These are phyloP conservation scores for Lepidocolaptes lacrymiger DNA, from an alignment of 2,797 vertebrate species.

Conservation along the genomic window DNA sequence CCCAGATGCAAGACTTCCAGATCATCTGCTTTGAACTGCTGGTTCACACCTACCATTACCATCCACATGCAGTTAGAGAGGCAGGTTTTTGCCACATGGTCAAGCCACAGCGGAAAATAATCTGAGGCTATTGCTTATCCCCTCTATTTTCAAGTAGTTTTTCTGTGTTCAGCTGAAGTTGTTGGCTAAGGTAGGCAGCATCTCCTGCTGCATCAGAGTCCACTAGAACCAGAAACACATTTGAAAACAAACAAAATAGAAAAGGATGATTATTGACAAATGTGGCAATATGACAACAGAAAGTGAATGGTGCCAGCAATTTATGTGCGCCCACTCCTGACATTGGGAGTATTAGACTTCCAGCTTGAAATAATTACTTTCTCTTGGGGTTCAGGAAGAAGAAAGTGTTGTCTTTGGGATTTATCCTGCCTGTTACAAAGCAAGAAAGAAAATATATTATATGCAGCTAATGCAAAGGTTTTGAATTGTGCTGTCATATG, in stretches of 20 bases:
- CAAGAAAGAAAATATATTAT: constrained; percentile 62
- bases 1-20: background rate
- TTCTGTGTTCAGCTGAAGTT: constrained; percentile 59
- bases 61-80: background rate
- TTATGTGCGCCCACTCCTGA: constrained; percentile 55
- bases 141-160: constrained; percentile 49
- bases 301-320: constrained; percentile 65
- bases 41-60: constrained; percentile 3
- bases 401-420: constrained; percentile 63
- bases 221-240: constrained; percentile 39
- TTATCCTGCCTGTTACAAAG: constrained; percentile 70
- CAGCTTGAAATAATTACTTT: constrained; percentile 72
- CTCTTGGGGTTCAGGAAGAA: constrained; percentile 72
- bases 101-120: background rate
- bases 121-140: background rate
- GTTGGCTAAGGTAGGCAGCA: constrained; percentile 21
- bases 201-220: constrained; percentile 13
- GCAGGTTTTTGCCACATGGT: background rate
- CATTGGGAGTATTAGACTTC: constrained; percentile 51
- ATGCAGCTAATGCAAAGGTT: constrained; percentile 43
- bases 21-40: background rate
- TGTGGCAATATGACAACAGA: constrained; percentile 57
- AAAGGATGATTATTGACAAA: constrained; percentile 43
- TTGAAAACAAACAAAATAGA: constrained; percentile 9
- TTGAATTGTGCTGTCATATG: constrained; percentile 58